Conservation (phyloP, 92 coral and sea anemone genomes). For the Bergia puertoricense region DNA sequence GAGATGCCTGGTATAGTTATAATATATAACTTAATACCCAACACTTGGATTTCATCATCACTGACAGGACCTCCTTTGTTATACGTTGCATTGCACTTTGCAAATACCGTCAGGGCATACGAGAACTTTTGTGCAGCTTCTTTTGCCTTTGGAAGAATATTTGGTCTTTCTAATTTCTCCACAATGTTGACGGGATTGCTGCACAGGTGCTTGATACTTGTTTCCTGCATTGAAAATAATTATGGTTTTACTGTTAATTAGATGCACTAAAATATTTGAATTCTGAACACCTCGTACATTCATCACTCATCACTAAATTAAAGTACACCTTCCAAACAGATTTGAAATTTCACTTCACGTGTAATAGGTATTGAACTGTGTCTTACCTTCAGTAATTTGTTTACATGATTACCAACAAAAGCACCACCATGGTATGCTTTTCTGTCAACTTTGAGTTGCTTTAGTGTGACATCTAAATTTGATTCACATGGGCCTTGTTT, state of each 20-base stretch:
- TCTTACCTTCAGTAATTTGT: slow-evolving; percentile 2
- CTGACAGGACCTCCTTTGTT: slow-evolving; percentile 22
- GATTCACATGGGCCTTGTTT: slow-evolving; percentile 14
- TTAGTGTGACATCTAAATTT: background rate
- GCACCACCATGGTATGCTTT: slow-evolving; percentile 13
- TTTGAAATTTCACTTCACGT: background rate
- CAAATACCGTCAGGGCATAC: background rate
- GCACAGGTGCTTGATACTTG: background rate
- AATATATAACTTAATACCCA: background rate
- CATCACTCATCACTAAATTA: too few relatives aligned
- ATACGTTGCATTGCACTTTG: slow-evolving; percentile 1
- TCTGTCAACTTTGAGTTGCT: background rate
- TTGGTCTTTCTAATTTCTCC: background rate
- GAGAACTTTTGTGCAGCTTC: background rate
- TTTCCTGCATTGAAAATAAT: background rate
- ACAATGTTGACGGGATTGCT: background rate
- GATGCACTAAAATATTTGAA: too few relatives aligned
- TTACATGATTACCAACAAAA: slow-evolving; percentile 1
- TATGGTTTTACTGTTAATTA: too few relatives aligned
- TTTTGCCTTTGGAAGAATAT: slow-evolving; percentile 2
- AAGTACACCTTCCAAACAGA: too few relatives aligned
- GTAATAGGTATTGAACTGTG: too few relatives aligned
- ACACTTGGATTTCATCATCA: slow-evolving; percentile 4
- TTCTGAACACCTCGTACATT: too few relatives aligned
- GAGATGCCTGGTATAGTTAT: too few relatives aligned